A percentile compares a stretch with the other conserved stretches of the same genome.
These are phyloP conservation scores for Apodemia mormo DNA, from an alignment of 2,888 invertebrate species.

Conservation along the genomic window DNA sequence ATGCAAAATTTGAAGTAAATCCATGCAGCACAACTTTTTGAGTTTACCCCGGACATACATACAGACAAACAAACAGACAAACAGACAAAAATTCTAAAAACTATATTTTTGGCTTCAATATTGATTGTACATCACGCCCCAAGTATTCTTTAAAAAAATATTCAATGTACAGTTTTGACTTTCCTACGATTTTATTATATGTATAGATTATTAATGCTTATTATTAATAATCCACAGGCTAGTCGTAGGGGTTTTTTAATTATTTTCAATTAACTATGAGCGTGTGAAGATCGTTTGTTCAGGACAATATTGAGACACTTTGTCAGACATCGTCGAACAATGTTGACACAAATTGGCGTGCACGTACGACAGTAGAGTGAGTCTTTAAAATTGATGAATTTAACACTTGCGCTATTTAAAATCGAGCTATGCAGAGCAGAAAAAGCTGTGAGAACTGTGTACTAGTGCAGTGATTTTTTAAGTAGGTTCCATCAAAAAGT, in stretches of 20 bases:
- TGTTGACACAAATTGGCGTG: conserved; percentile 3
- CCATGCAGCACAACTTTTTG: no score
- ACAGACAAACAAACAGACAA: no score
- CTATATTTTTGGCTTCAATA: no score
- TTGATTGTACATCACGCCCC: no score
- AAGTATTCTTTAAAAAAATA: no score
- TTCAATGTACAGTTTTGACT: no score
- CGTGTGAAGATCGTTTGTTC: conserved; percentile 3
- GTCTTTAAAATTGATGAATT: not conserved
- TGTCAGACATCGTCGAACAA: conserved; percentile 1
- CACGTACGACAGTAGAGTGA: not conserved
- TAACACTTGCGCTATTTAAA: not conserved
- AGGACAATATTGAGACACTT: conserved; percentile 5
- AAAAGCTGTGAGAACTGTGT: not conserved
- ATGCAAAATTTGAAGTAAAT: no score
- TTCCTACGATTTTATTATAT: no score
- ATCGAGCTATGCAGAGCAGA: no score
- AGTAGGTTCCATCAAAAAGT: not conserved
- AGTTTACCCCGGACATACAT: no score
- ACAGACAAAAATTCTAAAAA: no score
- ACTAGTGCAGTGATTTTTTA: not conserved
- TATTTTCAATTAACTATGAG: not conserved
- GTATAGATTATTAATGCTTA: no score
- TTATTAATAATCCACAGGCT: not conserved
- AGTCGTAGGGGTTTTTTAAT: not conserved